Percentiles rank a stretch among this genome's conserved stretches.
These are phyloP conservation scores for Callospermophilus lateralis DNA, from an alignment of 2,113 vertebrate species.

Conservation along the genomic window DNA sequence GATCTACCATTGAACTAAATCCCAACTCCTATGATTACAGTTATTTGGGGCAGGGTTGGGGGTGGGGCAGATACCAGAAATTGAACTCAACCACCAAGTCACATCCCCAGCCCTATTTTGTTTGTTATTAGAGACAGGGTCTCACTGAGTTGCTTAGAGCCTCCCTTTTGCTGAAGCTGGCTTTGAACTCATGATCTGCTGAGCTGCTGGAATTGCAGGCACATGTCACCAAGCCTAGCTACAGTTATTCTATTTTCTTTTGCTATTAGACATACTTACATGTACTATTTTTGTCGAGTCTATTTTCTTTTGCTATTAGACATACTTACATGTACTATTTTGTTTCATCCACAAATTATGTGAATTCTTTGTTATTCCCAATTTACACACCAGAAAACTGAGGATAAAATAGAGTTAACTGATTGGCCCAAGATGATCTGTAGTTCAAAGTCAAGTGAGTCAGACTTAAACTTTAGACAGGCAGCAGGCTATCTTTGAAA, in stretches of 20 bases:
- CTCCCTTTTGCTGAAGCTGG: too few relatives aligned
- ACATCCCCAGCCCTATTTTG: too few relatives aligned
- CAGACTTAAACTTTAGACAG: not conserved
- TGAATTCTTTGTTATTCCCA: conserved; percentile 29
- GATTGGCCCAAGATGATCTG: not conserved
- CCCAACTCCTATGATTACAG: too few relatives aligned
- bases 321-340: not conserved
- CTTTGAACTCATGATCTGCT: too few relatives aligned
- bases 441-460: not conserved
- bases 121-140: too few relatives aligned
- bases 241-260: not conserved
- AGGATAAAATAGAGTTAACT: not conserved
- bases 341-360: not conserved
- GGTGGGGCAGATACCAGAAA: too few relatives aligned
- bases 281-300: not conserved
- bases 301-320: conserved; percentile 7
- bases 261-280: not conserved
- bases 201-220: too few relatives aligned
- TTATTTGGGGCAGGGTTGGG: too few relatives aligned
- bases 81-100: too few relatives aligned
- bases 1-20: too few relatives aligned
- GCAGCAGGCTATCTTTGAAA: not conserved
- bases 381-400: conserved; percentile 42
- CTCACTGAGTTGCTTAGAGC: too few relatives aligned
- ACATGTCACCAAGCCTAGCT: too few relatives aligned